Evolutionary conservation across 2,888 invertebrate genomes (phyloP).

Genomic region (Cabera pusaria): DNA sequence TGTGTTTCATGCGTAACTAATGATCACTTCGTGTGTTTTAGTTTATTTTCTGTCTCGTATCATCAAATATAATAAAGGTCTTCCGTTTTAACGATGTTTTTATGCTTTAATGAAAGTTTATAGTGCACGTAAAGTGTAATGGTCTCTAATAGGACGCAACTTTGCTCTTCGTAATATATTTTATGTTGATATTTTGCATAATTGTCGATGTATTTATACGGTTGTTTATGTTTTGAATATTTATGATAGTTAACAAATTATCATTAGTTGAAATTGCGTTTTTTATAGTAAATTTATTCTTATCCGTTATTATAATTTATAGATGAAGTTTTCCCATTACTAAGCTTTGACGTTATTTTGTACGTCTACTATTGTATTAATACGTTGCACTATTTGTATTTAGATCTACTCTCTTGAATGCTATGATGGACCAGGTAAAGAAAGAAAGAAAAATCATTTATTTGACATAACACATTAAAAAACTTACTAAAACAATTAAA

Average conservation of each 20-base stretch:
- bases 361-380: too few species aligned
- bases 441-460: too few species aligned
- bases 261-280: not conserved
- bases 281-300: too few species aligned
- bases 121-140: slow-evolving; percentile 26
- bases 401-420: too few species aligned
- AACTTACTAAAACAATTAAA: too few species aligned
- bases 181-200: slow-evolving; percentile 21
- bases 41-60: slow-evolving; percentile 33
- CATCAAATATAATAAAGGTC: slow-evolving; percentile 32
- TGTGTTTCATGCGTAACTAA: slow-evolving; percentile 44
- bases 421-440: too few species aligned
- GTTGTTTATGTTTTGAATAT: slow-evolving; percentile 6
- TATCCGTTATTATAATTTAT: slow-evolving; percentile 1
- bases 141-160: slow-evolving; percentile 20
- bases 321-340: not conserved
- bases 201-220: slow-evolving; percentile 15
- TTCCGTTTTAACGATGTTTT: slow-evolving; percentile 32
- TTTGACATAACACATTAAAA: too few species aligned
- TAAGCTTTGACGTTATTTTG: slow-evolving; percentile 3
- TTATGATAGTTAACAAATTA: slow-evolving; percentile 4
- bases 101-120: slow-evolving; percentile 34
- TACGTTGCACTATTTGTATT: too few species aligned
- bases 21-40: slow-evolving; percentile 24
- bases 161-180: slow-evolving; percentile 14